Conservation (phyloP, 2,113 vertebrate genomes). For the Zosterops japonicus region DNA sequence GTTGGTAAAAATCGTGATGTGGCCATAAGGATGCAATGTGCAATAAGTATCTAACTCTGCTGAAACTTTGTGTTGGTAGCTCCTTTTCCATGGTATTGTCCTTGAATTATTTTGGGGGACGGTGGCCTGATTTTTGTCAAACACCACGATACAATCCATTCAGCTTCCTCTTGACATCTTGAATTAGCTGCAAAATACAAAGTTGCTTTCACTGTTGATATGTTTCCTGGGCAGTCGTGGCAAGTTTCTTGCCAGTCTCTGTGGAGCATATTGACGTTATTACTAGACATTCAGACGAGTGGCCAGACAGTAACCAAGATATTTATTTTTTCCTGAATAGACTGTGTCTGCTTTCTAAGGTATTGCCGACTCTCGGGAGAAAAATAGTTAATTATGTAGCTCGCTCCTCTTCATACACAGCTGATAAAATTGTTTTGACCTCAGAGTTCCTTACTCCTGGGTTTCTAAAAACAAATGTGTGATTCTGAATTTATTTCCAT, state of each 20-base stretch:
- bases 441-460: neutral
- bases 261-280: neutral
- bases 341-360: neutral
- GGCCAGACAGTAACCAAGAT: neutral
- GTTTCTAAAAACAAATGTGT: neutral
- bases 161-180: neutral
- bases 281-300: neutral
- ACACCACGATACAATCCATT: fast-evolving
- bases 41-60: neutral
- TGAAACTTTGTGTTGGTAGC: neutral
- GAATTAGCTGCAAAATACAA: neutral
- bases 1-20: neutral
- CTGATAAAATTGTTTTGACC: neutral
- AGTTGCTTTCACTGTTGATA: neutral
- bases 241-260: neutral
- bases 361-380: neutral
- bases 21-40: fast-evolving
- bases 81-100: neutral
- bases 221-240: neutral
- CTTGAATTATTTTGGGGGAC: neutral
- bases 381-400: neutral
- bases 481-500: neutral
- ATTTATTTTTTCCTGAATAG: neutral
- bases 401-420: neutral
- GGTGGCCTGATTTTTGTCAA: neutral